Evolutionary conservation across 2,797 vertebrate species (phyloP).

Genomic region (Threskiornis aethiopicus): DNA sequence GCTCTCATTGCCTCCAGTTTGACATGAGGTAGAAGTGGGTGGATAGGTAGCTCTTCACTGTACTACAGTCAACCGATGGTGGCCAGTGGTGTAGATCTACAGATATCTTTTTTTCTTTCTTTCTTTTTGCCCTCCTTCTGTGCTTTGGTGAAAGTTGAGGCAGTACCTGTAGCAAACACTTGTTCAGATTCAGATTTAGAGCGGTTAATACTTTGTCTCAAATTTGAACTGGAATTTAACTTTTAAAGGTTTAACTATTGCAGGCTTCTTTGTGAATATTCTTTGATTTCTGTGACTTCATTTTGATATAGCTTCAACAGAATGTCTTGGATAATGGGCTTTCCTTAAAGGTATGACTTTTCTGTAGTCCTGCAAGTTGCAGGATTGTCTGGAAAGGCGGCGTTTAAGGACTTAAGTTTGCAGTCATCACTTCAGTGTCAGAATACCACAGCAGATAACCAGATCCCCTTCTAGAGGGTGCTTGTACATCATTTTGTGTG

Average conservation of each 20-base stretch:
- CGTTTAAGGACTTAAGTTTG: background rate
- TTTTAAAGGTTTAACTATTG: background rate
- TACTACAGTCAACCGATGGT: background rate
- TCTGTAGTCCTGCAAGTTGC: background rate
- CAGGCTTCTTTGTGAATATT: background rate
- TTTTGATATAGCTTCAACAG: background rate
- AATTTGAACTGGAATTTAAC: background rate
- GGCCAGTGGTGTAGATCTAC: background rate
- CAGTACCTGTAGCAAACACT: background rate
- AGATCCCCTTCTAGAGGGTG: background rate
- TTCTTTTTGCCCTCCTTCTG: fast-evolving
- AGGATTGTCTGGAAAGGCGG: background rate
- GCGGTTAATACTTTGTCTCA: background rate
- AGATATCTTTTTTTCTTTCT: background rate
- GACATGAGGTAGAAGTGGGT: background rate
- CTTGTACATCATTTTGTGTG: background rate
- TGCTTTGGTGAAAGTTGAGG: background rate
- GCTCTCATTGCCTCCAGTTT: background rate
- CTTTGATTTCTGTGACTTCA: background rate
- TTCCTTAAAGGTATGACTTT: background rate
- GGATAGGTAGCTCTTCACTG: background rate
- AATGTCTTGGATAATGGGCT: background rate
- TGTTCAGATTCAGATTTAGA: background rate
- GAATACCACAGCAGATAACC: background rate
- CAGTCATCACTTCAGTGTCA: background rate